Base-by-base conservation (phyloP, 1,140 invertebrate genomes). In the Heliothis subflexa region DNA sequence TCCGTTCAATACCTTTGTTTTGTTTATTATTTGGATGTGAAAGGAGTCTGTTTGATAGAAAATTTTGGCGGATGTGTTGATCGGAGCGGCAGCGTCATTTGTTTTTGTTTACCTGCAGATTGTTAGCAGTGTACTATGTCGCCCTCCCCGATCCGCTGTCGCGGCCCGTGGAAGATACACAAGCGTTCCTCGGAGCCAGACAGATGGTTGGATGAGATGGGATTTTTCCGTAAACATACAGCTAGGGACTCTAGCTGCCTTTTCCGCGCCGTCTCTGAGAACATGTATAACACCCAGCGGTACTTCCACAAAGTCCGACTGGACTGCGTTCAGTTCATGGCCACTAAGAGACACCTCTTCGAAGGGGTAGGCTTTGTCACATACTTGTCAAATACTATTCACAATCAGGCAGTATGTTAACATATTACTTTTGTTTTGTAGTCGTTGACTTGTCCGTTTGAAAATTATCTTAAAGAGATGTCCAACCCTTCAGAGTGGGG, bases 261-360 rank as follows among this genome's bases (percentile, higher is more conserved):
- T 40, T 99, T 98, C 90, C 95, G 98, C 81, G 97, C 97, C 14
- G 96, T 98, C 33, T 97, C 97, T 18, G 98, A 99, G 94, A 97
- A 98, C 90, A 96, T 98, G 70, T 98, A 97, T 92, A 95, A 96
- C 78, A 98, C 97, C 10, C 98, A 98, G 94, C 94, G 96, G 83
- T 96, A 96, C 91, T 97, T 97, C 86, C 95, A 96, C 77, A 96
- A 95, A 88, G 96, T 98, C 16, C 95, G 98, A 66, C 94, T 96
- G 83, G 96, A 97, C 80, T 97, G 97, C 83, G 95, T 97, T 12
- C 92, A 96, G 13, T 98, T 96, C 91, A 97, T 97, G 95, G 95
- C 95, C 74, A 89, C 95, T 7, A 95, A 97, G 71, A 87, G 84
- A 77, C 91, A 93, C 66, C 88, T 89, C 74, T 95, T 91, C 91